These are phyloP conservation scores for Quiscalus mexicanus DNA, from an alignment of 2,113 vertebrate species.

Conservation along the genomic window DNA sequence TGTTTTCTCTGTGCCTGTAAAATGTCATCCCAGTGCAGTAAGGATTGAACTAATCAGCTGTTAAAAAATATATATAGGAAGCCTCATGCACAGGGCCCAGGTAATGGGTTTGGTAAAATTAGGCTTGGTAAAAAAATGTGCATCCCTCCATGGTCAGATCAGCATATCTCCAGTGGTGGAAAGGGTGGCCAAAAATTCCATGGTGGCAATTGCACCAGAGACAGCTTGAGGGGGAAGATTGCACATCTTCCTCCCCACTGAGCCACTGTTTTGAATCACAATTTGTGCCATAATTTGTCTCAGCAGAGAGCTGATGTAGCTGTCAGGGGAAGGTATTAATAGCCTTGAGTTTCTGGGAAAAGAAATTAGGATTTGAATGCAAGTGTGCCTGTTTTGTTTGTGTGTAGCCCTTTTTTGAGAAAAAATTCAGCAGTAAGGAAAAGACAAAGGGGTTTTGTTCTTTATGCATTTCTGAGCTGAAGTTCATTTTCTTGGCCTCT, in stretches of 20 bases:
- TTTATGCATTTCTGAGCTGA: neutral
- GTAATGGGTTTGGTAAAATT: neutral
- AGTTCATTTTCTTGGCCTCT: neutral
- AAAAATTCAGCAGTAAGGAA: neutral
- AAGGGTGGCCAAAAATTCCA: neutral
- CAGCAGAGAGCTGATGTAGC: constrained; percentile 1
- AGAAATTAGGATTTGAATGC: neutral
- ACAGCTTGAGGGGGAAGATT: neutral
- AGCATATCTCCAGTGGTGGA: neutral
- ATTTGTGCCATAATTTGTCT: neutral
- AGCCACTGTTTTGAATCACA: neutral
- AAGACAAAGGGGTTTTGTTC: neutral
- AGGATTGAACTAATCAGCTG: neutral
- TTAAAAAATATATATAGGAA: neutral
- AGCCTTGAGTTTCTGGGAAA: constrained; percentile 1
- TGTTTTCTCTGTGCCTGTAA: neutral
- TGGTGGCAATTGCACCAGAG: neutral
- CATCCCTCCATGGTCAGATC: neutral
- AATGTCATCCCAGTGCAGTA: neutral
- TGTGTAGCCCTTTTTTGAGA: neutral
- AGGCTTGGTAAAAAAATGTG: neutral
- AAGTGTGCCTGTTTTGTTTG: neutral
- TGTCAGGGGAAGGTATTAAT: constrained; percentile 30
- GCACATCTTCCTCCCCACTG: neutral
- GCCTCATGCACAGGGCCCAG: neutral